A percentile compares a stretch with the other conserved stretches of the same genome.
These are phyloP conservation scores for Caretta caretta DNA, from an alignment of 2,113 vertebrate genomes.

Conservation along the genomic window DNA sequence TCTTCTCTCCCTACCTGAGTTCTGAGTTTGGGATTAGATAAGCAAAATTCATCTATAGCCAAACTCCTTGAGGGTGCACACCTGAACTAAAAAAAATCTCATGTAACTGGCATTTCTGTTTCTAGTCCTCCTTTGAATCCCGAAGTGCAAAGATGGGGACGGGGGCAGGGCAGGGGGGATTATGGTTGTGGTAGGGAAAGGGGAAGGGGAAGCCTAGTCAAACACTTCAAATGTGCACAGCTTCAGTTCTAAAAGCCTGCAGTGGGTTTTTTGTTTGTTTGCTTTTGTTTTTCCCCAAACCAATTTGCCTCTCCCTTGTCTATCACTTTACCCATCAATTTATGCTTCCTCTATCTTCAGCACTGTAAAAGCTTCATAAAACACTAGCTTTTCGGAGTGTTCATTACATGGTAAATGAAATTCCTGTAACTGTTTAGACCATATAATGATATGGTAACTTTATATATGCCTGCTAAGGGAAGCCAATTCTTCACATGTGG, in stretches of 20 bases:
- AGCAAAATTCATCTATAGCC: background rate
- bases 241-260: background rate
- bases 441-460: background rate
- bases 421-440: background rate
- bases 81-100: background rate
- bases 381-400: background rate
- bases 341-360: constrained; percentile 16
- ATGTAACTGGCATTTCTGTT: background rate
- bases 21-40: background rate
- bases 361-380: background rate
- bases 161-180: background rate
- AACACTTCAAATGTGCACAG: background rate
- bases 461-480: rapidly evolving
- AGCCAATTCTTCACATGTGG: background rate
- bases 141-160: background rate
- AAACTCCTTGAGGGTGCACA: background rate
- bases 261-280: background rate
- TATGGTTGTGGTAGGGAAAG: background rate
- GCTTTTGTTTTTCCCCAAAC: background rate
- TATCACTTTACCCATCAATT: background rate
- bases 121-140: background rate
- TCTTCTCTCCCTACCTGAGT: rapidly evolving
- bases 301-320: background rate
- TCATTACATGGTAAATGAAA: background rate
- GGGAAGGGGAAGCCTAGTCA: background rate